These are phyloP conservation scores for Kryphioiulus occultus DNA, from an alignment of 2,888 invertebrate species.

Conservation along the genomic window DNA sequence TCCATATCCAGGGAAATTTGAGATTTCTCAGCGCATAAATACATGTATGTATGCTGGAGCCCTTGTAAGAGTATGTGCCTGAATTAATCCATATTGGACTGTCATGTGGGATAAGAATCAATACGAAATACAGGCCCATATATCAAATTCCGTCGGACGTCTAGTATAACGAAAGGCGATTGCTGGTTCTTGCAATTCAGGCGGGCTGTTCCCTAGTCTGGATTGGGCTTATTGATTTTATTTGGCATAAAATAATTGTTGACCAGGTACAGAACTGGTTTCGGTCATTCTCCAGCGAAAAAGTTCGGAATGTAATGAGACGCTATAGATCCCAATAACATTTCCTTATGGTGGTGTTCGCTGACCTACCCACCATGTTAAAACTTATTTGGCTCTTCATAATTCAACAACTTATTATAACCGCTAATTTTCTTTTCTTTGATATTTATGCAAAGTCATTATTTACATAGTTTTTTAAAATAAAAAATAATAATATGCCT, in stretches of 20 bases:
- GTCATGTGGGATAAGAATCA: slow-evolving; percentile 12
- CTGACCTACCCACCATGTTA: no score
- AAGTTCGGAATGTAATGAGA: neutral
- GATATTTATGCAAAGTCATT: no score
- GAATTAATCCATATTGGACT: slow-evolving; percentile 20
- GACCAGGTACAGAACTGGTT: neutral
- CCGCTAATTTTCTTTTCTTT: no score
- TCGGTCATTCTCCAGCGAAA: neutral
- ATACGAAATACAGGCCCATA: neutral
- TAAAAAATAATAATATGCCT: no score
- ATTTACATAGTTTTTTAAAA: no score
- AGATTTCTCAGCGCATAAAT: neutral
- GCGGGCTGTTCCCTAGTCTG: neutral
- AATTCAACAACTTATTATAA: no score
- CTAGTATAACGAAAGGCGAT: neutral
- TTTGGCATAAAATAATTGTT: neutral
- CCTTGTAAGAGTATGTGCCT: neutral
- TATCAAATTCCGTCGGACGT: neutral
- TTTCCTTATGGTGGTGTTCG: no score
- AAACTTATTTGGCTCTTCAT: no score
- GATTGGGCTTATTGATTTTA: neutral
- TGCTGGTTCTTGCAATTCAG: neutral
- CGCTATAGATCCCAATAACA: no score
- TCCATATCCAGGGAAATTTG: neutral
- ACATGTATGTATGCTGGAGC: no score